Conservation (phyloP, 2,797 vertebrate species). For the Coregonus suidteri region DNA sequence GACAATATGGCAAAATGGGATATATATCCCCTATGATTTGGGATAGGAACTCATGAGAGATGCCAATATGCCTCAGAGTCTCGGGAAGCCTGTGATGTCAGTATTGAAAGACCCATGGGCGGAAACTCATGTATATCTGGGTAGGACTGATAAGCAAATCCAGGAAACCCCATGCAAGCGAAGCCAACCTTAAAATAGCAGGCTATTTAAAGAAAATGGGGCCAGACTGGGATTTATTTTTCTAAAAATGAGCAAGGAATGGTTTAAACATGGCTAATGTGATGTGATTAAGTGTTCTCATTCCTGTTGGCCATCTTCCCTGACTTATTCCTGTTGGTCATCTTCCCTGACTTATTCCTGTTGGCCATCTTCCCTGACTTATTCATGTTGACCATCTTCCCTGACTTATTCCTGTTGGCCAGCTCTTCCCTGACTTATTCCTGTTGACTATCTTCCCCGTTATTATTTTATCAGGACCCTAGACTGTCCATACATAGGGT, state of each 20-base stretch:
- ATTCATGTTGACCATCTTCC: too few species aligned
- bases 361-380: too few species aligned
- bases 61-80: not conserved
- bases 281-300: too few species aligned
- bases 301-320: too few species aligned
- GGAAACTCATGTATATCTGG: conserved; percentile 10
- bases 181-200: conserved; percentile 22
- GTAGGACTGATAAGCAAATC: conserved; percentile 37
- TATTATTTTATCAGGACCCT: too few species aligned
- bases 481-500: too few species aligned
- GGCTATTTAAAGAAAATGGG: conserved; percentile 6
- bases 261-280: too few species aligned
- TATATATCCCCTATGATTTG: conserved; percentile 1
- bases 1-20: not conserved
- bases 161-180: not conserved
- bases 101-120: conserved; percentile 5
- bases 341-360: too few species aligned
- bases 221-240: not conserved
- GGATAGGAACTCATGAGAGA: not conserved
- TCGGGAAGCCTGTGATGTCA: conserved; percentile 7
- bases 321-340: too few species aligned
- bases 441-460: too few species aligned
- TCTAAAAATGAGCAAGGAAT: not conserved
- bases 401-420: too few species aligned
- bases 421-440: too few species aligned